These are phyloP conservation scores for Ectemnius continuus DNA, from an alignment of 2,888 invertebrate genomes.

Conservation along the genomic window DNA sequence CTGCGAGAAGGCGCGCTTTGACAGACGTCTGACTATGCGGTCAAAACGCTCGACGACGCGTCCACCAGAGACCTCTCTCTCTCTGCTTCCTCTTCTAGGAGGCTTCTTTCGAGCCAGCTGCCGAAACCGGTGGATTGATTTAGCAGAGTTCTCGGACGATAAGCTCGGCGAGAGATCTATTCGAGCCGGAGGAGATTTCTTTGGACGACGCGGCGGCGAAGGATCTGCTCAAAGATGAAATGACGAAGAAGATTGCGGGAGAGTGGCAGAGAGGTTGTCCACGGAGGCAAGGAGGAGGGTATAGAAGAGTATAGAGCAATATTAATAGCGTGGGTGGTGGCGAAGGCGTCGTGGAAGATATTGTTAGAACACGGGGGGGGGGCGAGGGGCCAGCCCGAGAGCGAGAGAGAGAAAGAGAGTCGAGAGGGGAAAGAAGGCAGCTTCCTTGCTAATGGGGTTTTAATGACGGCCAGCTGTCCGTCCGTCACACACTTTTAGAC, in stretches of 20 bases:
- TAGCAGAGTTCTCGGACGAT: constrained; percentile 34
- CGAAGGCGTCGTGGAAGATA: constrained; percentile 70
- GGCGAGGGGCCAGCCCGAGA: no score
- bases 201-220: not conserved
- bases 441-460: constrained; percentile 73
- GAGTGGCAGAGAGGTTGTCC: constrained; percentile 35
- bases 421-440: constrained; percentile 53
- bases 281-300: constrained; percentile 40
- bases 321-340: constrained; percentile 76
- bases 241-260: constrained; percentile 4
- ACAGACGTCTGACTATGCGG: constrained; percentile 26
- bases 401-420: constrained; percentile 16
- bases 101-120: constrained; percentile 15
- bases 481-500: constrained; percentile 75
- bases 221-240: not conserved
- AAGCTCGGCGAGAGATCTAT: not conserved
- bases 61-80: constrained; percentile 9
- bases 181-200: not conserved
- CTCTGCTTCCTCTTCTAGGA: constrained; percentile 14
- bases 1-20: constrained; percentile 40
- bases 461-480: constrained; percentile 78
- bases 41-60: not conserved
- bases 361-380: constrained; percentile 72
- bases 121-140: constrained; percentile 48
- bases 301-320: constrained; percentile 64